Conservation (phyloP, 1,140 invertebrate genomes). For the Plutomurus gul region DNA sequence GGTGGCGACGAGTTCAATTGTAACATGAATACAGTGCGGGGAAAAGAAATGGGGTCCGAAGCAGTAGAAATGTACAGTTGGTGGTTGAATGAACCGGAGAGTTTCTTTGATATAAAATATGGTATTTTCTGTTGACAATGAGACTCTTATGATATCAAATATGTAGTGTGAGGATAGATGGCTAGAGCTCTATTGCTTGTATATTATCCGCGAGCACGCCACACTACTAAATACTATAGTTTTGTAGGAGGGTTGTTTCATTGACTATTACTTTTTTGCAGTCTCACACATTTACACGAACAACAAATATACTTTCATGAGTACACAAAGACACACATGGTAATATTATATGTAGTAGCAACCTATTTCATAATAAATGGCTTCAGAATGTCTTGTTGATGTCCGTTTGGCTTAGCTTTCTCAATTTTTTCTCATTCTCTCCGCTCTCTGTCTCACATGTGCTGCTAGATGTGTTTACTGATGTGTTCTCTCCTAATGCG, state of each 20-base stretch:
- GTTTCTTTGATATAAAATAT: background rate
- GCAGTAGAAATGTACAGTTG: background rate
- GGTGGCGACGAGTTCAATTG: too few species aligned
- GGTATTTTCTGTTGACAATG: background rate
- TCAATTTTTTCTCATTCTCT: slow-evolving; percentile 2
- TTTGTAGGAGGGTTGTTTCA: too few species aligned
- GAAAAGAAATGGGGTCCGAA: background rate
- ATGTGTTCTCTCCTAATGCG: background rate
- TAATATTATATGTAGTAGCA: background rate
- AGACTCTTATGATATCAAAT: too few species aligned
- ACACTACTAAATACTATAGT: too few species aligned
- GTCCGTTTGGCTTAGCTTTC: slow-evolving; percentile 5
- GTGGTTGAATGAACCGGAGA: background rate
- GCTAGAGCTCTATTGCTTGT: too few species aligned
- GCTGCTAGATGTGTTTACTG: background rate
- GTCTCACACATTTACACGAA: too few species aligned
- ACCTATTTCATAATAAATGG: slow-evolving; percentile 11
- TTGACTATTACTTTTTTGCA: too few species aligned
- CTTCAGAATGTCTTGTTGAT: background rate
- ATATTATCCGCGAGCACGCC: too few species aligned
- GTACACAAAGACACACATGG: too few species aligned
- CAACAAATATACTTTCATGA: too few species aligned
- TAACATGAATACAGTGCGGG: too few species aligned
- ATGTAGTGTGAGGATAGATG: too few species aligned
- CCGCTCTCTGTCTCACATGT: background rate